These are phyloP conservation scores for Phyllotreta cruciferae DNA, from an alignment of 2,888 invertebrate species.

Conservation along the genomic window DNA sequence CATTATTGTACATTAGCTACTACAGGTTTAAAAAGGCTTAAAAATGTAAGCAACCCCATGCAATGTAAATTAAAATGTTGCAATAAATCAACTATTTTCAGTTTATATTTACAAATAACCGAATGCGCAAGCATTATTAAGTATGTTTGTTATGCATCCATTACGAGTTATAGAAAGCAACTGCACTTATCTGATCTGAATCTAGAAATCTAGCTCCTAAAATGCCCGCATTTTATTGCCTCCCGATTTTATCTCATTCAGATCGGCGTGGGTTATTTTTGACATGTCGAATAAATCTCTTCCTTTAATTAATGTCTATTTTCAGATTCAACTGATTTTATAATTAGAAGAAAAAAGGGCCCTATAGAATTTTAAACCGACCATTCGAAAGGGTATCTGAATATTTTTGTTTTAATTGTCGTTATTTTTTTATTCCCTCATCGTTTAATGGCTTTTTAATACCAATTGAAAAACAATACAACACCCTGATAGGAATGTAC, in stretches of 20 bases:
- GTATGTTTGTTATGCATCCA: constrained; percentile 49
- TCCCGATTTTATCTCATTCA: constrained; percentile 57
- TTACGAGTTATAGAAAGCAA: constrained; percentile 49
- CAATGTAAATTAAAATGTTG: no score
- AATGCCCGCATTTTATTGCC: constrained; percentile 60
- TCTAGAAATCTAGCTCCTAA: constrained; percentile 48
- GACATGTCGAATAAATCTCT: constrained; percentile 58
- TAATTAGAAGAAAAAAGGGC: constrained; percentile 48
- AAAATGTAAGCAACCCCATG: no score
- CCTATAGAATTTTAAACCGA: not conserved
- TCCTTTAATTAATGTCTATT: constrained; percentile 58
- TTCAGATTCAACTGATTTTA: constrained; percentile 52
- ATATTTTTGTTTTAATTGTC: no score
- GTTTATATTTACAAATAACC: constrained; percentile 14
- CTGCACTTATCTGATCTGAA: constrained; percentile 44
- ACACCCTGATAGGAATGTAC: no score
- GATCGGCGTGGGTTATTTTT: constrained; percentile 60
- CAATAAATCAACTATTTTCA: constrained; percentile 15
- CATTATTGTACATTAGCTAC: no score
- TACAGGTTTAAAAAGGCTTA: no score
- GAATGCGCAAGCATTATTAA: constrained; percentile 51
- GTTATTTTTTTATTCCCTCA: no score
- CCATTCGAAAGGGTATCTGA: no score
- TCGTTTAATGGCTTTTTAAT: no score
- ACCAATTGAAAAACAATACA: no score